Base-by-base conservation (phyloP, 1,140 invertebrate genomes). In the Zophobas atratus region DNA sequence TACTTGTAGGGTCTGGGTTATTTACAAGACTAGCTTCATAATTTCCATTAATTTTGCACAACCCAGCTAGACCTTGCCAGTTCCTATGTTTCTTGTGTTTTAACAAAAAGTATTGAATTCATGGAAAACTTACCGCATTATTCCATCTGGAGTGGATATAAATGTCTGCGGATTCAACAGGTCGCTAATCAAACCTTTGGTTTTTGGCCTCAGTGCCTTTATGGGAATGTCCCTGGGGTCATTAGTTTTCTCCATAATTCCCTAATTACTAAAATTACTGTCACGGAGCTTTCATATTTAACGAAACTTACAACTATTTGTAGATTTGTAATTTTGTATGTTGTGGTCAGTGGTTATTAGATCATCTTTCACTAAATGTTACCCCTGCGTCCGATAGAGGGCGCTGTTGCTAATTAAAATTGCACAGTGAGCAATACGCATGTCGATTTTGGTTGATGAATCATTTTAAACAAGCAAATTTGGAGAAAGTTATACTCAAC, bases 41-140 rank as follows among this genome's bases (percentile, higher is more conserved):
- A 79, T 90, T 88, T 53, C 86, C 83, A 35, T 85, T 81, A 71
- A 92, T 85, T 2, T 88, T 86, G 36, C 88, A 86, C 49, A 92
- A 81, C 75, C 90, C 87, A 0, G 90, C 91, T 3, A 94, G 82
- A 33, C 93, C 93, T 78, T 91, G 87, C 92, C 92, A 94, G 84
- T 94, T 92, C 75, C 92, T 92, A 77, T 32, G 8, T 20, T 20
- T 20, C 20, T 48, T 38, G 6, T 6, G 41, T 38, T 74, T n/a
- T 6, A 8, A 20, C 41, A 0, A 32, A n/a, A 8, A 6, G 20
- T n/a, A 43, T 4, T 6, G 3, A 33, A 75, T 8, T 20, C 20
- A 71, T 6, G 41, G 4, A 36, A 6, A 53, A 80, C 78, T 83
- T 86, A 91, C 90, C 89, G 88, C 56, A 87, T 87, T 48, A 90